Percentiles rank a stretch among this genome's conserved stretches.
phyloP scores from a whole-genome alignment of 2,797 vertebrate species.

The Oceanodroma leucorhoa region DNA sequence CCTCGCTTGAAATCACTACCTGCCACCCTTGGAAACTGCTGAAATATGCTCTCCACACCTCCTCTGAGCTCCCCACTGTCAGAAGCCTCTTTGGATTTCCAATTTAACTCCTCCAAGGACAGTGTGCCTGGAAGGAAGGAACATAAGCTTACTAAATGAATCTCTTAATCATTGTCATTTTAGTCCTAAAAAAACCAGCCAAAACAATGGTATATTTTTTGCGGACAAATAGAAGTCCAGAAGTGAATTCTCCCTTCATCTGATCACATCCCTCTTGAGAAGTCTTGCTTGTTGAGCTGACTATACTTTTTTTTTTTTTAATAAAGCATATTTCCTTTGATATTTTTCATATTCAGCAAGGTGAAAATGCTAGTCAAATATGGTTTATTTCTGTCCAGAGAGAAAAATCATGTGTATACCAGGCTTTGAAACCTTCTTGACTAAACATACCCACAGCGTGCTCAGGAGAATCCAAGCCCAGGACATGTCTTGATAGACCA shows the following conservation, averaged over 20 bases:
- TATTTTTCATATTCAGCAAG: not conserved
- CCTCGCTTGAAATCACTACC: not conserved
- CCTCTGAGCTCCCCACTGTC: not conserved
- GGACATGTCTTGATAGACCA: not conserved
- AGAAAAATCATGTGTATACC: not conserved
- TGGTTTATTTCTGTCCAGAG: not conserved
- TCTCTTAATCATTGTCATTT: slow-evolving; percentile 32
- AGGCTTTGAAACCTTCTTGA: not conserved
- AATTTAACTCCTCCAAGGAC: slow-evolving; percentile 26
- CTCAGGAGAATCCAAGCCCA: not conserved
- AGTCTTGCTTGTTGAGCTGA: not conserved
- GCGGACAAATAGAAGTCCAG: slow-evolving; percentile 9
- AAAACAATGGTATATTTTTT: not conserved
- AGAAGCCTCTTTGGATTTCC: slow-evolving; percentile 9
- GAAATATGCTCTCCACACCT: not conserved
- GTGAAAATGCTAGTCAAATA: not conserved
- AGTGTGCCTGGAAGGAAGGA: not conserved
- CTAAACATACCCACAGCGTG: not conserved
- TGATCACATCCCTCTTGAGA: not conserved
- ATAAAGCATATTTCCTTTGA: not conserved
- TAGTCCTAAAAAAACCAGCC: not conserved
- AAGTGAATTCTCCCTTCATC: not conserved
- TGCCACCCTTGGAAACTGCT: not conserved
- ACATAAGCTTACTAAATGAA: not conserved
- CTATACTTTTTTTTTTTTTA: not conserved